A percentile compares a stretch with the other conserved stretches of the same genome.
Evolutionary conservation across 2,113 vertebrate genomes (phyloP).

Genomic region (Corvus moneduloides): DNA sequence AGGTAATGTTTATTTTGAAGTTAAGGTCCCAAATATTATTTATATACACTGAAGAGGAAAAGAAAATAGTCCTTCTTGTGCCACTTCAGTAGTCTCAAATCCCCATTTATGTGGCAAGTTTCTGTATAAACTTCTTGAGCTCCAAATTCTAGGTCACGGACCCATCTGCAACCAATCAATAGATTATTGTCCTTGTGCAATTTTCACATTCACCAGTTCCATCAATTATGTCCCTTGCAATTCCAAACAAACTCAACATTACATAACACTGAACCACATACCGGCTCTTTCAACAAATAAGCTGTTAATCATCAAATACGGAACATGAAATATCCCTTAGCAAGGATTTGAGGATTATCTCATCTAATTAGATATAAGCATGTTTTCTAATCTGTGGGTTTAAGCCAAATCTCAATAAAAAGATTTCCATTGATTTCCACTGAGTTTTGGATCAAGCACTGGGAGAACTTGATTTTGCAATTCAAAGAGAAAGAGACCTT

Average conservation of each 20-base stretch:
- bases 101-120: neutral
- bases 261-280: neutral
- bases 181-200: neutral
- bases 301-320: neutral
- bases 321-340: conserved; percentile 20
- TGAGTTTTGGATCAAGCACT: neutral
- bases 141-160: neutral
- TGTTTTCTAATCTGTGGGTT: conserved; percentile 35
- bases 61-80: neutral
- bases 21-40: neutral
- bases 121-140: neutral
- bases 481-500: neutral
- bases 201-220: neutral
- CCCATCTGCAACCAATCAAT: neutral
- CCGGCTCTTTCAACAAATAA: conserved; percentile 14
- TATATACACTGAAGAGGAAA: neutral
- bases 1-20: neutral
- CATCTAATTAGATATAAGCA: conserved; percentile 58
- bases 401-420: conserved; percentile 47
- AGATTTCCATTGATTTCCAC: conserved; percentile 28
- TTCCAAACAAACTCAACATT: neutral
- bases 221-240: neutral
- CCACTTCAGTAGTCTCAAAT: neutral
- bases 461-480: neutral
- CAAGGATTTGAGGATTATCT: conserved; percentile 62